Percentiles rank a stretch among this genome's conserved stretches.
Evolutionary conservation across 2,888 invertebrate species (phyloP).

Genomic region (Elegia similella): DNA sequence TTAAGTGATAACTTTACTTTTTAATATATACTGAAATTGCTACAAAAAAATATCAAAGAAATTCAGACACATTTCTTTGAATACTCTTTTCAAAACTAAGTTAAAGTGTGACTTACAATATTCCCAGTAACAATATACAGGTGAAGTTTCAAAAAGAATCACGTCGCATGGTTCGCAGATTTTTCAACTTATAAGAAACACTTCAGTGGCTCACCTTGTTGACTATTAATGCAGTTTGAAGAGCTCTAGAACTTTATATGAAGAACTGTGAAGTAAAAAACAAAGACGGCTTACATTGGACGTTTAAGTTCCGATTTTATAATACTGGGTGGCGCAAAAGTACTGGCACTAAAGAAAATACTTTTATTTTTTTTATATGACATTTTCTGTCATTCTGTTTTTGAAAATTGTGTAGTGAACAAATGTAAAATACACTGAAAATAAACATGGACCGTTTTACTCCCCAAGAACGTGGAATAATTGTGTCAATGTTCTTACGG

Average conservation of each 20-base stretch:
- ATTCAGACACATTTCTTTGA: neutral
- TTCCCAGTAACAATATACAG: neutral
- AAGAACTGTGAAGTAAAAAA: neutral
- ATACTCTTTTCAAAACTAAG: neutral
- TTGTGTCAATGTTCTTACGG: too few relatives aligned
- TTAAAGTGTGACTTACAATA: neutral
- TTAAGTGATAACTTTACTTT: neutral
- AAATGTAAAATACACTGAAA: too few relatives aligned
- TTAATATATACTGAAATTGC: neutral
- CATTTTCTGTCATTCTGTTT: too few relatives aligned
- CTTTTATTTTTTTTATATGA: too few relatives aligned
- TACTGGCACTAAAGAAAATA: too few relatives aligned
- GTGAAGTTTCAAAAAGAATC: constrained; percentile 4
- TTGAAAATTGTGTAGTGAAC: too few relatives aligned
- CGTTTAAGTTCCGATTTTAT: too few relatives aligned
- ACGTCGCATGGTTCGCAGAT: neutral
- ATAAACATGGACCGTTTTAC: too few relatives aligned
- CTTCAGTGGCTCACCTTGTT: constrained; percentile 6
- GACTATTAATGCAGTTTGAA: constrained; percentile 20
- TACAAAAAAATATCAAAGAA: neutral
- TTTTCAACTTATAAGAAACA: constrained; percentile 6
- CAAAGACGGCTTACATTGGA: neutral
- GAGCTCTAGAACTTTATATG: neutral
- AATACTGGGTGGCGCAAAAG: too few relatives aligned
- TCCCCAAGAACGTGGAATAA: too few relatives aligned